These are phyloP conservation scores for Pygoscelis antarcticus DNA, from an alignment of 2,113 vertebrate species.

Conservation along the genomic window DNA sequence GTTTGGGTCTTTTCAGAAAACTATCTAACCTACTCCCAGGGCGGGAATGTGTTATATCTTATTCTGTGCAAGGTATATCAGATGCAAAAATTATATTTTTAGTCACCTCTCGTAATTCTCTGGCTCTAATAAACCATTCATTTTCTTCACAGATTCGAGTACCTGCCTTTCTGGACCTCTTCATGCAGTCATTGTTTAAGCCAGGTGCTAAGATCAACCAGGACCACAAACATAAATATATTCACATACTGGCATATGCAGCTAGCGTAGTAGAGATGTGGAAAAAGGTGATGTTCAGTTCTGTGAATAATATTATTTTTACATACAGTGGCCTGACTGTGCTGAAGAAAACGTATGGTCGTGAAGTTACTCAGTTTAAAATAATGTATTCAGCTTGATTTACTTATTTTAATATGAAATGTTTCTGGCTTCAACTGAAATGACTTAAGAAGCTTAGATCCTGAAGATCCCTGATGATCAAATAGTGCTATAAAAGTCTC, in stretches of 20 bases:
- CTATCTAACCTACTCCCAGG: background rate
- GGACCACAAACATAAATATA: constrained; percentile 99
- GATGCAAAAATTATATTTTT: background rate
- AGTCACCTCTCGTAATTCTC: background rate
- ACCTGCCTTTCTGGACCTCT: constrained; percentile 95
- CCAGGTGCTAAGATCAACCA: constrained; percentile 98
- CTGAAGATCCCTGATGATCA: background rate
- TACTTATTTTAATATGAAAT: background rate
- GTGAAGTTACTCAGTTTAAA: background rate
- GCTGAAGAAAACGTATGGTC: background rate
- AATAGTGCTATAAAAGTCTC: background rate
- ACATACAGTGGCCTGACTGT: background rate
- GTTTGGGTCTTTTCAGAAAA: background rate
- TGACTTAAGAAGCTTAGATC: background rate
- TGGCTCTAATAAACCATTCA: background rate
- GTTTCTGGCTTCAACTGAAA: background rate
- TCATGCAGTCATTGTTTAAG: constrained; percentile 97
- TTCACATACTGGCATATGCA: constrained; percentile 95
- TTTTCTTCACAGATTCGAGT: constrained; percentile 86
- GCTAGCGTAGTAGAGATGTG: constrained; percentile 97
- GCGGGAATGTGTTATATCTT: background rate
- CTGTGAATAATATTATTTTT: background rate
- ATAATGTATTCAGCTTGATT: background rate
- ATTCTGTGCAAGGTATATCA: background rate
- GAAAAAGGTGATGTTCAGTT: constrained; percentile 87